Base-by-base conservation (phyloP, 2,888 invertebrate species). In the Patella caerulea region DNA sequence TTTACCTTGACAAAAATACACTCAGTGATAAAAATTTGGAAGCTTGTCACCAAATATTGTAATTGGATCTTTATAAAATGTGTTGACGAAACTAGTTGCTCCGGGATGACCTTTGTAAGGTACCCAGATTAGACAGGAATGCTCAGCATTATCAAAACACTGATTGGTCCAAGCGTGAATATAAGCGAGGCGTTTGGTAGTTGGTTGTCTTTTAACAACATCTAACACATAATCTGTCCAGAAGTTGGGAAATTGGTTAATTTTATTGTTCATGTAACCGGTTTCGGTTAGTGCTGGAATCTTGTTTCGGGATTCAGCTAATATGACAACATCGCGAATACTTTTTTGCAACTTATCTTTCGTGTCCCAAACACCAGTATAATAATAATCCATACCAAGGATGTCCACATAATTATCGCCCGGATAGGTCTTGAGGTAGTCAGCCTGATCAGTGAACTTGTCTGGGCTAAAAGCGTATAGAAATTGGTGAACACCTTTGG, bases 331-430 rank as follows among this genome's bases (percentile, higher is more conserved):
- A 24, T 65, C 65, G 11, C 65, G 65, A 65, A 65, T 7, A 24
- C 19, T 24, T 65, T 24, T 65, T 15, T 65, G 65, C 2, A 65
- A 4, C 14, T 65, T 65, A 24, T 65, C 65, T 65, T 65, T 65
- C 5, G 65, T 65, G 24, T 19, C 19, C 65, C 11, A 65, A 24
- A 12, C 19, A 24, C 24, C 24, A 3, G 19, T n/a, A 34, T 79
- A 83, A 69, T 83, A 83, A 72, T 78, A 81, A 59, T 82, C 83
- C n/a, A 79, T 15, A 2, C 83, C 83, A 2, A 79, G 24, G 11
- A 82, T 73, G 56, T 83, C 83, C 12, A 82, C 83, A 73, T 77
- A 82, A 19, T 69, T 69, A 70, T 83, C 80, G 2, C 82, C 82
- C 3, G 83, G 83, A 54, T 82, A 83, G 71, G 78, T 80, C 17